Evolutionary conservation across 2,888 invertebrate species (phyloP), one percentile per base, ranked within the genome.

Genomic region (Cyclophora albipunctata): DNA sequence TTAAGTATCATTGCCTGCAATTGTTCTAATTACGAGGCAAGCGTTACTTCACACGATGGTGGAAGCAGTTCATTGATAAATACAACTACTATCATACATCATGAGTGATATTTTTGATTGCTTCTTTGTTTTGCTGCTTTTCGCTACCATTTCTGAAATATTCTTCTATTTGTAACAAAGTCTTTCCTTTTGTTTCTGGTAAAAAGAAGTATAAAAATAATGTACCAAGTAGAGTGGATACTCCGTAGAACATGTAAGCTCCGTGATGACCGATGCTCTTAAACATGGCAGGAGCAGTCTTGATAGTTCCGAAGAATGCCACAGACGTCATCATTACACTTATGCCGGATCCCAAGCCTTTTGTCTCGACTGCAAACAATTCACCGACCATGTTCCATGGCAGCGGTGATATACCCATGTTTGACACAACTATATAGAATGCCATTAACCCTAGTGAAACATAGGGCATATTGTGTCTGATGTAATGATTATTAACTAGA

Each of bases 311-410:
- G 64, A 94, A 94, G 58, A 91, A 91, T 40, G 92, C 89, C n/a
- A 92, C 62, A 50, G 92, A 93, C 0, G 91, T 91, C 70, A 91
- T 91, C 75, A 91, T 91, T 1, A 92, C 90, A 54, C 92, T 91
- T 5, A 93, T 81, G 0, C 93, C 93, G 4, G 93, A 91, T 3
- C 93, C 93, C n/a, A 92, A 66, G 0, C 93, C 93, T 53, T 92
- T 90, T 3, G 90, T 90, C 58, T 90, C 90, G 5, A 90, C 90
- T 2, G 93, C 90, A 66, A 93, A 94, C 4, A 94, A 77, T 76
- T 95, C 94, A 0, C 93, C 93, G 37, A 93, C 92, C 91, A 94
- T 91, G 52, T 93, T 91, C 91, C 94, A 94, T 0, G 94, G 94
- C 47, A 94, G 67, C 0, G 93, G 92, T 7, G 91, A 83, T 48